A percentile compares a stretch with the other conserved stretches of the same genome.
phyloP scores from a whole-genome alignment of 2,888 invertebrate genomes.

The Pollenia amentaria region DNA sequence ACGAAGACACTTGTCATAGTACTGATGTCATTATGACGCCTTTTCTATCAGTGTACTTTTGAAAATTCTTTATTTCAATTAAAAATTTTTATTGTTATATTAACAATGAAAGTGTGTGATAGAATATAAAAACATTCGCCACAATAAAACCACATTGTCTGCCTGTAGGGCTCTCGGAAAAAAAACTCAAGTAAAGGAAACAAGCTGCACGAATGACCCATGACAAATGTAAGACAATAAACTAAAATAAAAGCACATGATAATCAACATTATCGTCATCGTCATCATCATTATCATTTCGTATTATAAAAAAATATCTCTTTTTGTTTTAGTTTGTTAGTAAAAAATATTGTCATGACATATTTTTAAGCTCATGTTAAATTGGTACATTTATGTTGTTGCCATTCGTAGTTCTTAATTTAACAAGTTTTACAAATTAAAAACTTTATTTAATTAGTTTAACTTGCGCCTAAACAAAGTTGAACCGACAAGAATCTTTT shows the following conservation, averaged over 20 bases:
- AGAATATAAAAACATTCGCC: too few species aligned
- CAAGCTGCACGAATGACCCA: constrained; percentile 80
- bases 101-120: too few species aligned
- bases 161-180: constrained; percentile 6
- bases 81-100: too few species aligned
- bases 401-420: constrained; percentile 64
- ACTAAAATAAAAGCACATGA: constrained; percentile 55
- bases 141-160: not conserved
- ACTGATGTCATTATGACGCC: too few species aligned
- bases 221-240: constrained; percentile 61
- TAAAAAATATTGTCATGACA: constrained; percentile 10
- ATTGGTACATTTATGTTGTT: not conserved
- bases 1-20: too few species aligned
- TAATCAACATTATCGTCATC: constrained; percentile 25
- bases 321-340: constrained; percentile 1
- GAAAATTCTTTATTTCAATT: too few species aligned
- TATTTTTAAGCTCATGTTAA: constrained; percentile 12
- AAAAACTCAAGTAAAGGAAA: constrained; percentile 77
- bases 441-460: constrained; percentile 82
- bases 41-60: too few species aligned
- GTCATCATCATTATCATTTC: constrained; percentile 45
- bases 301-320: constrained; percentile 38
- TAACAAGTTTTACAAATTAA: constrained; percentile 82
- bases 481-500: constrained; percentile 31
- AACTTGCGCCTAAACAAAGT: constrained; percentile 80